Percentiles rank a stretch among this genome's conserved stretches.
These are phyloP conservation scores for Polydrusus tereticollis DNA, from an alignment of 2,888 invertebrate genomes.

Conservation along the genomic window DNA sequence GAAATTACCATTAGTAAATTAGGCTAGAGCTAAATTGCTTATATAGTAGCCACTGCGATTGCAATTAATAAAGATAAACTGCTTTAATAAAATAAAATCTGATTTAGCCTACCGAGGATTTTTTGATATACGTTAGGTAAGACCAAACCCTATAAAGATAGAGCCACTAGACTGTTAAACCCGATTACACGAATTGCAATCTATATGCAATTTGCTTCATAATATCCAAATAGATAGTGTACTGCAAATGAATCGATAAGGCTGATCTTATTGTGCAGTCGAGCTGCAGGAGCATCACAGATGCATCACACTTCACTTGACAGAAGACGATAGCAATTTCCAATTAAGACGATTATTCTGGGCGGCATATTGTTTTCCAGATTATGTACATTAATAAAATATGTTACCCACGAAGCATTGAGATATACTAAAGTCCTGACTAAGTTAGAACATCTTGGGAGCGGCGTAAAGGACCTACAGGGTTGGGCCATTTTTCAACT, in stretches of 20 bases:
- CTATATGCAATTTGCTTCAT: slow-evolving; percentile 61
- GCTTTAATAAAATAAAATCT: too few species aligned
- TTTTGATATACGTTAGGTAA: too few species aligned
- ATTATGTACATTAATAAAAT: slow-evolving; percentile 5
- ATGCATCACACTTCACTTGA: slow-evolving; percentile 30
- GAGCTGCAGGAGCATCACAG: slow-evolving; percentile 9
- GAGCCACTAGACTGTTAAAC: slow-evolving; percentile 57
- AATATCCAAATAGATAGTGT: slow-evolving; percentile 58
- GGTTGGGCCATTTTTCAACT: too few species aligned
- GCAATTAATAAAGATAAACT: too few species aligned
- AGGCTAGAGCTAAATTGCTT: too few species aligned
- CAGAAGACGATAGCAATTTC: slow-evolving; percentile 21
- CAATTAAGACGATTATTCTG: slow-evolving; percentile 3
- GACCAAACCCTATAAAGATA: not conserved
- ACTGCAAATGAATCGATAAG: slow-evolving; percentile 59
- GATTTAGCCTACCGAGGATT: too few species aligned
- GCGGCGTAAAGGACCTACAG: too few species aligned
- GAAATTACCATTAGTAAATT: too few species aligned
- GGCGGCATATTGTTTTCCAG: not conserved
- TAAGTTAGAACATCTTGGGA: too few species aligned
- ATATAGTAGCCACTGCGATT: too few species aligned
- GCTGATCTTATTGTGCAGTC: slow-evolving; percentile 49
- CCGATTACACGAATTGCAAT: slow-evolving; percentile 54
- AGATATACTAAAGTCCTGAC: too few species aligned
- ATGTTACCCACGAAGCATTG: too few species aligned